Percentiles rank a stretch among this genome's conserved stretches.
Evolutionary conservation across 1,140 invertebrate species (phyloP).

Genomic region (Halictus rubicundus): DNA sequence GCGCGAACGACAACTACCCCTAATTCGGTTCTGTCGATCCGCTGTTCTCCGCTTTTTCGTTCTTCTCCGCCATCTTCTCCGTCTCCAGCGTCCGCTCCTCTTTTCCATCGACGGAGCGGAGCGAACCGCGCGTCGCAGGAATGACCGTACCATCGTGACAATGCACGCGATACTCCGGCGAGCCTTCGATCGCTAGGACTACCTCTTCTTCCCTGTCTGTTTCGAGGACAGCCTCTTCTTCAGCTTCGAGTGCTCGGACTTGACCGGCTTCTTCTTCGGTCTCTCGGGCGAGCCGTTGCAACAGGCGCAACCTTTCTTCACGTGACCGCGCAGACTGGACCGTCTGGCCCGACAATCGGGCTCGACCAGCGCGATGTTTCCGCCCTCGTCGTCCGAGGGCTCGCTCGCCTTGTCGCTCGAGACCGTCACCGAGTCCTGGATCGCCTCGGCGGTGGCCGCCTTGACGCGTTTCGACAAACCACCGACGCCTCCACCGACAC

Average conservation of each 20-base stretch:
- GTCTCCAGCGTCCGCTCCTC: neutral
- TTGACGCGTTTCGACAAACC: slow-evolving; percentile 62
- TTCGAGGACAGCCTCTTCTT: slow-evolving; percentile 75
- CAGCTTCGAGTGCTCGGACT: slow-evolving; percentile 70
- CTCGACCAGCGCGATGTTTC: slow-evolving; percentile 63
- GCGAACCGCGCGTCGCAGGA: neutral
- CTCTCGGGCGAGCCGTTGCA: slow-evolving; percentile 80
- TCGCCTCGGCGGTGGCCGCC: slow-evolving; percentile 42
- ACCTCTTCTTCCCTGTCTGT: slow-evolving; percentile 77
- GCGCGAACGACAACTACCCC: neutral
- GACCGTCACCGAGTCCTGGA: slow-evolving; percentile 59
- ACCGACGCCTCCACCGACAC: neutral
- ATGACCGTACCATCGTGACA: slow-evolving; percentile 24
- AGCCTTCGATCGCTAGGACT: slow-evolving; percentile 77
- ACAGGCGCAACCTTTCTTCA: slow-evolving; percentile 81
- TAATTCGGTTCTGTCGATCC: neutral
- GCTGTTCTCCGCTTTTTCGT: too few species aligned
- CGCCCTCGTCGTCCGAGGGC: slow-evolving; percentile 73
- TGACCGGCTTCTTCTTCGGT: slow-evolving; percentile 74
- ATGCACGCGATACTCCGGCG: slow-evolving; percentile 45
- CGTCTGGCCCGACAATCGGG: slow-evolving; percentile 76
- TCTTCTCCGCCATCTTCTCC: neutral
- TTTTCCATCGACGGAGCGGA: neutral
- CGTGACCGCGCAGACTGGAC: slow-evolving; percentile 79
- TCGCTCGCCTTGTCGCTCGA: slow-evolving; percentile 74